phyloP scores from a whole-genome alignment of 2,113 vertebrate species.

The Limanda limanda region DNA sequence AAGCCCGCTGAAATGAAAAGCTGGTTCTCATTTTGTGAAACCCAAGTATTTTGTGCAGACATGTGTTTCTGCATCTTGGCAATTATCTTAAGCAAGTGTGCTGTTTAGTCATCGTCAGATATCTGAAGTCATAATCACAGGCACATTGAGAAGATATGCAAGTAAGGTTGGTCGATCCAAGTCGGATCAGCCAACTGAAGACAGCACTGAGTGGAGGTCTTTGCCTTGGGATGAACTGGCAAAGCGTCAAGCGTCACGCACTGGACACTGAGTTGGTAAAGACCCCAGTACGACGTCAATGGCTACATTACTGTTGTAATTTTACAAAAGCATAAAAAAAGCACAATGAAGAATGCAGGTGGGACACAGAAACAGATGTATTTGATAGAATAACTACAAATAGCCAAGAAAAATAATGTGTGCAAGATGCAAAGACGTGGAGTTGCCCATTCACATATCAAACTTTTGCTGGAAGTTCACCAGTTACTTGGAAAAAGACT shows the following conservation, averaged over 20 bases:
- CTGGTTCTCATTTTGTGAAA: constrained; percentile 29
- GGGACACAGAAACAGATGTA: background rate
- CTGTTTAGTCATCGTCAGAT: constrained; percentile 29
- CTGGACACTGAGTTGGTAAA: background rate
- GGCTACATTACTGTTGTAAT: background rate
- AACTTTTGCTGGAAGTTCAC: background rate
- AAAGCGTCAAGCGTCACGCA: background rate
- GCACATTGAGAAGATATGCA: constrained; percentile 37
- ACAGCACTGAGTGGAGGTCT: background rate
- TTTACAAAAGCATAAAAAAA: background rate
- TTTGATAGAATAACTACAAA: background rate
- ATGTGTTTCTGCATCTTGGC: constrained; percentile 20
- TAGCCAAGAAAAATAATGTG: background rate
- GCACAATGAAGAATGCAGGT: background rate
- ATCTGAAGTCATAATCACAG: constrained; percentile 32
- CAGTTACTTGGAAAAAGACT: background rate
- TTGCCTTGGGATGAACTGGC: background rate
- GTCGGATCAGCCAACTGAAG: constrained; percentile 12
- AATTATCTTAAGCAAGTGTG: constrained; percentile 25
- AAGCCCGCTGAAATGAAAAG: constrained; percentile 34
- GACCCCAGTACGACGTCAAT: background rate
- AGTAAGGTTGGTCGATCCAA: constrained; percentile 39
- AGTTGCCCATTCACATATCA: background rate
- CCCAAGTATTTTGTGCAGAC: constrained; percentile 30
- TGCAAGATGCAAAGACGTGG: background rate